A percentile compares a stretch with the other conserved stretches of the same genome.
These are phyloP conservation scores for Galagoides demidoff DNA, from an alignment of 2,797 vertebrate genomes.

Conservation along the genomic window DNA sequence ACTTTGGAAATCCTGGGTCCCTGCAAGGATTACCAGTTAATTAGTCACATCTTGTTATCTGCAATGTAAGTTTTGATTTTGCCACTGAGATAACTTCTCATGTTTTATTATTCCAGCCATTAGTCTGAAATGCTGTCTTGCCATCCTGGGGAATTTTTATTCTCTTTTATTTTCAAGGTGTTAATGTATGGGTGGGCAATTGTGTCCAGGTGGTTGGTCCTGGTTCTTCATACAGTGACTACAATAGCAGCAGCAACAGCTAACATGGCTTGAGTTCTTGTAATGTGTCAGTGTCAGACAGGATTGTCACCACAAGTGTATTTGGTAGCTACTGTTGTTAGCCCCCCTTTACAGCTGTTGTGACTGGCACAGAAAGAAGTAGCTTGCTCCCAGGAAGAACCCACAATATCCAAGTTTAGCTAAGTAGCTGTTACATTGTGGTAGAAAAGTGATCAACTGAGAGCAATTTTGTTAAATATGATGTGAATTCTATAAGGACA, in stretches of 20 bases:
- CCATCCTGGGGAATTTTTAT: neutral
- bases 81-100: constrained; percentile 30
- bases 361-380: neutral
- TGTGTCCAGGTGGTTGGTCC: constrained; percentile 28
- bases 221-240: neutral
- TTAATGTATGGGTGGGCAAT: neutral
- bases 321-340: neutral
- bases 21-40: neutral
- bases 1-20: neutral
- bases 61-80: constrained; percentile 59
- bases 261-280: constrained; percentile 18
- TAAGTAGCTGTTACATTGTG: neutral
- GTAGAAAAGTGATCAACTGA: constrained; percentile 12
- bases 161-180: neutral
- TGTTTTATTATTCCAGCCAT: neutral
- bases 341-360: neutral
- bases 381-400: constrained; percentile 1
- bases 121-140: constrained; percentile 44
- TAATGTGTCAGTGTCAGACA: neutral
- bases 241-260: neutral
- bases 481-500: neutral
- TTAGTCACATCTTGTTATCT: neutral
- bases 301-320: neutral
- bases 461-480: neutral
- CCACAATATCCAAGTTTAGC: neutral